Evolutionary conservation across 2,888 invertebrate species (phyloP).

Genomic region (Campaea margaritaria): DNA sequence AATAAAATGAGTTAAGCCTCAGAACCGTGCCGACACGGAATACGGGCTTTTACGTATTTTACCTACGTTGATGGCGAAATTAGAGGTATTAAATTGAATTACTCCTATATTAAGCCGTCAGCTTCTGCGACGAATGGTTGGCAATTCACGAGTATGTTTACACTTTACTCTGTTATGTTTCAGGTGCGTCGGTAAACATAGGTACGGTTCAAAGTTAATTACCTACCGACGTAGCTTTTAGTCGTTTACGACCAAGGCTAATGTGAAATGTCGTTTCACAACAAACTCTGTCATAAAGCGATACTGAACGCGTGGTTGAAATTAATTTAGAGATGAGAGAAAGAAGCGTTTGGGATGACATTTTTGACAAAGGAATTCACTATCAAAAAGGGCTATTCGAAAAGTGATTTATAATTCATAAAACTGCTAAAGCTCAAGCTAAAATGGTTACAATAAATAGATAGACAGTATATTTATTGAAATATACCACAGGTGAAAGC

Average conservation of each 20-base stretch:
- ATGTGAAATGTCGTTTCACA: not conserved
- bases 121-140: constrained; percentile 18
- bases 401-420: too few relatives aligned
- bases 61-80: constrained; percentile 35
- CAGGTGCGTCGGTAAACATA: constrained; percentile 18
- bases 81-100: constrained; percentile 34
- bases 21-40: constrained; percentile 38
- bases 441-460: too few relatives aligned
- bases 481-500: too few relatives aligned
- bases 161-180: constrained; percentile 21
- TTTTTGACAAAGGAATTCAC: too few relatives aligned
- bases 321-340: too few relatives aligned
- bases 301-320: too few relatives aligned
- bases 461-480: too few relatives aligned
- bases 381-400: too few relatives aligned
- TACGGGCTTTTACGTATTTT: constrained; percentile 36
- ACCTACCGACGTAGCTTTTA: constrained; percentile 3
- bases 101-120: constrained; percentile 25
- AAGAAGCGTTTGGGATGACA: too few relatives aligned
- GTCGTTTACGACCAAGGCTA: not conserved
- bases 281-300: too few relatives aligned
- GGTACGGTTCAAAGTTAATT: constrained; percentile 20
- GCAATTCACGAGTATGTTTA: constrained; percentile 28
- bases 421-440: too few relatives aligned
- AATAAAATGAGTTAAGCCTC: constrained; percentile 58